Evolutionary conservation across 2,888 invertebrate genomes (phyloP).

Genomic region (Dilophus febrilis): DNA sequence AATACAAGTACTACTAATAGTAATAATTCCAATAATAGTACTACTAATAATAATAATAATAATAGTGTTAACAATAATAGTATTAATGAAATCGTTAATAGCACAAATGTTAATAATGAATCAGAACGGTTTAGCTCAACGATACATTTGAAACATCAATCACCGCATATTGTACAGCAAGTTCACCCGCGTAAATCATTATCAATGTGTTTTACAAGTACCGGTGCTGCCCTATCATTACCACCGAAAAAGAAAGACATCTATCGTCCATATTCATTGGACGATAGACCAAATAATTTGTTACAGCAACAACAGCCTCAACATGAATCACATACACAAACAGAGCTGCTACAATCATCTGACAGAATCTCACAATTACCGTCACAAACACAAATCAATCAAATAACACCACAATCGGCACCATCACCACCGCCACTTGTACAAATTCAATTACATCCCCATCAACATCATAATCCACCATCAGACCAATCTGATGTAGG

Average conservation of each 20-base stretch:
- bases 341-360: constrained; percentile 12
- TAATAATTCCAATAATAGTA: too few species aligned
- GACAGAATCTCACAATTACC: constrained; percentile 24
- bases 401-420: constrained; percentile 15
- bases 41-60: too few species aligned
- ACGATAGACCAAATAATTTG: constrained; percentile 32
- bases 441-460: too few species aligned
- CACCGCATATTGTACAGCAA: constrained; percentile 11
- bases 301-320: constrained; percentile 21
- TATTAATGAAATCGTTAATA: too few species aligned
- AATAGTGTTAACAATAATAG: too few species aligned
- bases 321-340: constrained; percentile 6
- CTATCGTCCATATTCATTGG: constrained; percentile 72
- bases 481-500: too few species aligned
- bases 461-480: too few species aligned
- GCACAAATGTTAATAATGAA: too few species aligned
- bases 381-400: constrained; percentile 20
- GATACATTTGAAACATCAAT: constrained; percentile 10
- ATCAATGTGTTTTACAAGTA: constrained; percentile 72
- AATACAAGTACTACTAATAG: too few species aligned
- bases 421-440: too few species aligned
- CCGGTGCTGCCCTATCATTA: constrained; percentile 62
- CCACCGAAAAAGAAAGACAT: constrained; percentile 86
- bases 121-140: constrained; percentile 23
- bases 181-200: constrained; percentile 41